A percentile compares a stretch with the other conserved stretches of the same genome.
phyloP scores from a whole-genome alignment of 1,140 invertebrate genomes.

The Tetragnatha versicolor region DNA sequence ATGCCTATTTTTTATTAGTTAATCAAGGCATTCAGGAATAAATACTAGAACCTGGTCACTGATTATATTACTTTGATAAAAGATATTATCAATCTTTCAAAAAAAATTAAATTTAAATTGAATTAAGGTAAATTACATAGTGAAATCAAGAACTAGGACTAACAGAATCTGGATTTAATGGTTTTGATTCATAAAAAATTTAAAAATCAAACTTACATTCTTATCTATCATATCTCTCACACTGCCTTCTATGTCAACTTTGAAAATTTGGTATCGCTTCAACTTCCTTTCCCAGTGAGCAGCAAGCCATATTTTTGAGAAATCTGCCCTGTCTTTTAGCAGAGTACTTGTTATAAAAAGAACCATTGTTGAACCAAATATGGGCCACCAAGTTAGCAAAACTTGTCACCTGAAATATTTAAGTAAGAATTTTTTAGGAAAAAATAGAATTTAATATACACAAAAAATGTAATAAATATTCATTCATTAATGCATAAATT shows the following conservation, averaged over 20 bases:
- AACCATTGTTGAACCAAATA: conserved; percentile 17
- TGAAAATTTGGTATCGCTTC: conserved; percentile 99
- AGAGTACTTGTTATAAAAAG: conserved; percentile 99
- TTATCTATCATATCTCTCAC: conserved; percentile 98
- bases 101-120: not conserved
- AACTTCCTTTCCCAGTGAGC: conserved; percentile 99
- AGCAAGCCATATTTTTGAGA: conserved; percentile 98
- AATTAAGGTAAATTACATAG: not conserved
- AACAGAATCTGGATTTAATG: not conserved
- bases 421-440: not conserved
- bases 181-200: not conserved
- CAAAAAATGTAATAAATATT: not conserved
- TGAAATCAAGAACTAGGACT: not conserved
- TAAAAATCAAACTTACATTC: conserved; percentile 72
- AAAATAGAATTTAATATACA: not conserved
- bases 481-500: not conserved
- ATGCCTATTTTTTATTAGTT: not conserved
- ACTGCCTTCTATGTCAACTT: conserved; percentile 99
- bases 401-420: not conserved
- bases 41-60: too few species aligned
- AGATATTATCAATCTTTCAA: not conserved
- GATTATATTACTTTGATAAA: not conserved
- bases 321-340: conserved; percentile 95
- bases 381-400: not conserved
- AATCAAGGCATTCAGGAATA: not conserved